Percentiles rank a stretch among this genome's conserved stretches.
Conservation (phyloP, 2,888 invertebrate species). For the Merodon equestris region DNA sequence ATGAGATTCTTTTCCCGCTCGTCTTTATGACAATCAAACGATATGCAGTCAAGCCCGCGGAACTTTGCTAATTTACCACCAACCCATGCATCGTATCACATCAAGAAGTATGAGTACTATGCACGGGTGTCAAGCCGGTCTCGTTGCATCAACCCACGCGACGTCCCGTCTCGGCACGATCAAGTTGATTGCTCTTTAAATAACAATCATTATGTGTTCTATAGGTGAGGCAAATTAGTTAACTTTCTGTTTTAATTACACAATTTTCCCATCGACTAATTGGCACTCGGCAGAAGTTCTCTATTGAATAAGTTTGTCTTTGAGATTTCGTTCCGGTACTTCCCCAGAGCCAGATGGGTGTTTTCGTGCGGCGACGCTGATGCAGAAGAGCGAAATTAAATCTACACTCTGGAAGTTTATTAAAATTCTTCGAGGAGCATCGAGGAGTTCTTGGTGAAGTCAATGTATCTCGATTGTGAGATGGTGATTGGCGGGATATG, state of each 20-base stretch:
- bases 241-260: constrained; percentile 32
- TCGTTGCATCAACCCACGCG: neutral
- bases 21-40: constrained; percentile 4
- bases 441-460: too few species aligned
- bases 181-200: constrained; percentile 14
- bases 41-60: neutral
- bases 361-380: too few species aligned
- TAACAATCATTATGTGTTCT: constrained; percentile 19
- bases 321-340: constrained; percentile 3
- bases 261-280: constrained; percentile 37
- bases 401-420: too few species aligned
- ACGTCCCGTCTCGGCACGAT: neutral
- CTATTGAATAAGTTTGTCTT: constrained; percentile 47
- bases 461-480: too few species aligned
- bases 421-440: too few species aligned
- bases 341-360: neutral
- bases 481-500: too few species aligned
- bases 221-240: constrained; percentile 32
- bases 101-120: neutral
- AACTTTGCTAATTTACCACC: neutral
- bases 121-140: too few species aligned
- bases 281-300: constrained; percentile 31
- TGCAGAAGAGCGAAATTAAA: too few species aligned
- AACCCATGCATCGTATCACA: neutral
- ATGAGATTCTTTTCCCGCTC: constrained; percentile 2